Evolutionary conservation across 2,888 invertebrate genomes (phyloP), one percentile per base, ranked within the genome.

Genomic region (Cataglyphis albicans): DNA sequence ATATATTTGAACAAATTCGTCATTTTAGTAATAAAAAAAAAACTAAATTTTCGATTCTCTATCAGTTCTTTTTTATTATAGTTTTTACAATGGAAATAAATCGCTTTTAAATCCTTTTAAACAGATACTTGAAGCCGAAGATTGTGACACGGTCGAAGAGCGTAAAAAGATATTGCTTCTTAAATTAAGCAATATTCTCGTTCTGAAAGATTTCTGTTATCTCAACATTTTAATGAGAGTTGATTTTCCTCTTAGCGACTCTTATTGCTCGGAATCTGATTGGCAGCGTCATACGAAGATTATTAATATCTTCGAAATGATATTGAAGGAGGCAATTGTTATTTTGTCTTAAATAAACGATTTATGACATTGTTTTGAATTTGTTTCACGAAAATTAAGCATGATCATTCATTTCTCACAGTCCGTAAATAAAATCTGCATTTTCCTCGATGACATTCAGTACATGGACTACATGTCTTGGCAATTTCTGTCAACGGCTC

Each of bases 141-240:
- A 91, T 9, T 90, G 88, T 48, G 75, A 89, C 12, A 88, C 89
- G 0, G 83, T 92, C 1, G 87, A 90, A 3, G 93, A 93, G 29
- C 88, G 93, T n/a, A 93, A 94, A 94, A 96, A 93, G 94, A 93
- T 92, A 93, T 94, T 92, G 90, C 94, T 80, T 84, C 94, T 86
- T 70, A 95, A 86, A 86, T 95, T 92, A 89, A 94, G 90, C 86
- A 88, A 18, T 92, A 94, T 91, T 91, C 87, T 91, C 4, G 1
- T 88, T 0, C 44, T 86, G 0, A 94, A 95, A 25, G 95, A 96
- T 85, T 93, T 96, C n/a, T 96, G 96, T 89, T 95, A 96, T 82
- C 91, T 96, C 64, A 96, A 96, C 89, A 94, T 94, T 32, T 93
- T 96, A 12, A 92, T 96, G 65, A 95, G 95, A 91, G 95, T 96